These are phyloP conservation scores for Loriculus beryllinus DNA, from an alignment of 2,797 vertebrate genomes.

Conservation along the genomic window DNA sequence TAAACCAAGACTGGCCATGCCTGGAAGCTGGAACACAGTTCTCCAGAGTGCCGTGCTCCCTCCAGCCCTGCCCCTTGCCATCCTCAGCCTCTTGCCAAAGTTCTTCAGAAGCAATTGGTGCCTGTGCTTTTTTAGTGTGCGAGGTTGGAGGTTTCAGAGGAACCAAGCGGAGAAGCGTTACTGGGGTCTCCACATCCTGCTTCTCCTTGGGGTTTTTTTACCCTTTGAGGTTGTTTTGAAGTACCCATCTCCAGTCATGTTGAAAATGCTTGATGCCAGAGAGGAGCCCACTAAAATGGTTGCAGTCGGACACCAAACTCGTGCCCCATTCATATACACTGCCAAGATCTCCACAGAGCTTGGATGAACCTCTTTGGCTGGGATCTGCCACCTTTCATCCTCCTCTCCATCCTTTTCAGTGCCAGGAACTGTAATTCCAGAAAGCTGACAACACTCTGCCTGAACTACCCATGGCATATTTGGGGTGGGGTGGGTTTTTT, in stretches of 20 bases:
- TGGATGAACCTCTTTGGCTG: neutral
- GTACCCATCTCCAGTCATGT: neutral
- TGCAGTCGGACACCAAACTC: neutral
- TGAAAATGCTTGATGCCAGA: neutral
- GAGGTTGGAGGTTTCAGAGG: neutral
- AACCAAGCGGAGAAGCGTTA: neutral
- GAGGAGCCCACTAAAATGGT: neutral
- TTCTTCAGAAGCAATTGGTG: neutral
- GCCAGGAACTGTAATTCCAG: conserved; percentile 17
- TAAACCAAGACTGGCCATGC: neutral
- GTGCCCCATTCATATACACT: fast-evolving
- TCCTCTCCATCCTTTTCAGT: neutral
- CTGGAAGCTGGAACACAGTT: neutral
- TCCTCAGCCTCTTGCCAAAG: neutral
- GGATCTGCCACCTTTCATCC: neutral
- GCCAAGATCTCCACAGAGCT: neutral
- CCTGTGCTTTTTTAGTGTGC: neutral
- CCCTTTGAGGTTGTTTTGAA: neutral
- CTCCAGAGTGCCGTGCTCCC: fast-evolving
- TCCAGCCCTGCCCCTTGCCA: neutral
- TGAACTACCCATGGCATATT: neutral
- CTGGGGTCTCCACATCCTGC: fast-evolving
- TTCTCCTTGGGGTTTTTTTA: neutral
- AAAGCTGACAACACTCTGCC: neutral
- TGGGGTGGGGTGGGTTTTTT: neutral